Base-by-base conservation (phyloP, 2,113 vertebrate species). In the Circaetus cinerascens region DNA sequence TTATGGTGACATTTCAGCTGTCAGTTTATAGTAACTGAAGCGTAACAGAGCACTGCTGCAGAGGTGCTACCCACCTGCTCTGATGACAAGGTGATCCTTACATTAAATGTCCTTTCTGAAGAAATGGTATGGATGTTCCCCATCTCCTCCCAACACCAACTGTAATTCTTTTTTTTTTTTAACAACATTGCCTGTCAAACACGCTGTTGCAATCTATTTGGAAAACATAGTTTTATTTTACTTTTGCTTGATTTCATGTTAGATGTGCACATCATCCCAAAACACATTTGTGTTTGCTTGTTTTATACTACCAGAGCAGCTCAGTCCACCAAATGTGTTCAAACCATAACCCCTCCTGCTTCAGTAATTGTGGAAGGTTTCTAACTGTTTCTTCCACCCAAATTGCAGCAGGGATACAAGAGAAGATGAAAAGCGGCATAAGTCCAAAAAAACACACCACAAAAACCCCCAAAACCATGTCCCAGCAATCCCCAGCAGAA, bases 31-130 rank as follows among this genome's bases (percentile, higher is more conserved):
- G 73, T 22, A 46, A 8, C 36, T 36, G 56, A 87, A 86, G 75
- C 0, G 0, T 11, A 55, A 73, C 23, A 64, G 36, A 57, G 40
- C 3, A 0, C 43, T 26, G 43, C 46, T 38, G 51, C 60, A 56
- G 41, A 74, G 53, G 67, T 13, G 36, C 17, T 20, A 13, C 48
- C 15, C 26, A 21, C 25, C 60, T 82, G 30, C 22, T 43, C 30
- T 7, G 32, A 26, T 1, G 0, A 26, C 45, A 72, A 71, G 15
- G 16, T n/a, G 45, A 79, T 57, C 22, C 41, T 85, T n/a, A 46
- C 1, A 0, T 38, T 21, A 68, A 34, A 27, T 3, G 1, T 23
- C 18, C 25, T 74, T 27, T 50, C 68, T 13, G 26, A 89, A 89
- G 14, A 48, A 59, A 59, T 0, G 0, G 20, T 26, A 83, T 4